Base-by-base conservation (phyloP, 2,113 vertebrate species). In the Semicossyphus pulcher region DNA sequence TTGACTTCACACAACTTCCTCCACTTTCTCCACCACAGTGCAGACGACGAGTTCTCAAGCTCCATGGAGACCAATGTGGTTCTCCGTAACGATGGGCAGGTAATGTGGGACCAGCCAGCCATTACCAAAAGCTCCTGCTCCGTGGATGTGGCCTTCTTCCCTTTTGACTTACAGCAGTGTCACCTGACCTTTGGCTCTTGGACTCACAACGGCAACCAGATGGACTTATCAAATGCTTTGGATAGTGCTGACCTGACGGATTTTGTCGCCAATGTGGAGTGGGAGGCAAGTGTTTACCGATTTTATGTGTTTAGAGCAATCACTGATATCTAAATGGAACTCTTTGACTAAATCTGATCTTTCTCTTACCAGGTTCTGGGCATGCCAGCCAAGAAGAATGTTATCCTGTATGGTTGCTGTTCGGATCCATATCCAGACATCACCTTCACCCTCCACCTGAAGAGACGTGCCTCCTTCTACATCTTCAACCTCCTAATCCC, bases 401-500 rank as follows among this genome's bases (percentile, higher is more conserved):
- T 97, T 11, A 89, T 97, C 86, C 91, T 92, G 71, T 97, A 97
- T 0, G 96, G 96, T 54, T 98, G 97, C 92, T 97, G 97, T 86
- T 96, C 97, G 0, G 97, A 98, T 42, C 96, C 96, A 9, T 97
- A 97, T 88, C 96, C 95, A 0, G 97, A 97, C 7, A 92, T 98
- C 88, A 98, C 96, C 57, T 97, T 95, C 93, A 96, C 94, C 1
- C 88, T 98, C 41, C 89, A 95, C 10, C 94, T 98, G 49, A 95
- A 94, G 83, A 92, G 96, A 53, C 93, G 95, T 0, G 93, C 97
- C 52, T 96, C 96, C 62, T 97, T 96, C 92, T 97, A 97, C 88
- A 92, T 98, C 91, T 97, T 96, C 89, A 98, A 98, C 93, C 93
- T 98, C 23, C 95, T 98, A 23, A 93, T 98, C 58, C 97, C 97